Conservation (phyloP, 2,797 vertebrate genomes). For the Carapus acus region DNA sequence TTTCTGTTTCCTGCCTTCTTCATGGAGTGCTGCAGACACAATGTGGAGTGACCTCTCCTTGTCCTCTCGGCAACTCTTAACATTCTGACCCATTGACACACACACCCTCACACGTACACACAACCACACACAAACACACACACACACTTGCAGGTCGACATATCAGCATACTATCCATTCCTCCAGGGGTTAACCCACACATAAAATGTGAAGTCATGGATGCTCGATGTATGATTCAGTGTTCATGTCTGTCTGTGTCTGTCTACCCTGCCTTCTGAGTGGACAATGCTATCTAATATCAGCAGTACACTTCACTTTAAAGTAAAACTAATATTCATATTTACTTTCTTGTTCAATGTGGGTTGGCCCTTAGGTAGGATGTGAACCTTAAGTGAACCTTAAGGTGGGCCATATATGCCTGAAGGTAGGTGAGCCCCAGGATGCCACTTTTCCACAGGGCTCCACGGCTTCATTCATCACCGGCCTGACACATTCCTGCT, state of each 20-base stretch:
- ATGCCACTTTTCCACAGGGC: constrained; percentile 56
- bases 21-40: constrained; percentile 51
- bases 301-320: too few relatives aligned
- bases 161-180: constrained; percentile 12
- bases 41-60: constrained; percentile 42
- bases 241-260: constrained; percentile 6
- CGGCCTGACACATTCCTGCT: constrained; percentile 65
- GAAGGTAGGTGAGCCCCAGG: constrained; percentile 49
- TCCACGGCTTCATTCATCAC: constrained; percentile 65
- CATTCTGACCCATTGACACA: constrained; percentile 32
- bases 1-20: constrained; percentile 34
- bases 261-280: not conserved
- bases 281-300: too few relatives aligned
- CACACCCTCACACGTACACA: not conserved
- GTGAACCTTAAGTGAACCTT: constrained; percentile 9
- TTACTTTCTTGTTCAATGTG: constrained; percentile 31
- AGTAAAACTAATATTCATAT: constrained; percentile 1
- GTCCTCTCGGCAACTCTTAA: constrained; percentile 42
- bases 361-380: constrained; percentile 15
- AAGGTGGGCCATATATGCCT: constrained; percentile 27
- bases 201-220: too few relatives aligned
- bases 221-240: constrained; percentile 2
- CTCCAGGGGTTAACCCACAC: not conserved
- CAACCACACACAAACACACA: constrained; percentile 13
- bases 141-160: not conserved